phyloP scores from a whole-genome alignment of 2,113 vertebrate species.

The Camelus dromedarius region DNA sequence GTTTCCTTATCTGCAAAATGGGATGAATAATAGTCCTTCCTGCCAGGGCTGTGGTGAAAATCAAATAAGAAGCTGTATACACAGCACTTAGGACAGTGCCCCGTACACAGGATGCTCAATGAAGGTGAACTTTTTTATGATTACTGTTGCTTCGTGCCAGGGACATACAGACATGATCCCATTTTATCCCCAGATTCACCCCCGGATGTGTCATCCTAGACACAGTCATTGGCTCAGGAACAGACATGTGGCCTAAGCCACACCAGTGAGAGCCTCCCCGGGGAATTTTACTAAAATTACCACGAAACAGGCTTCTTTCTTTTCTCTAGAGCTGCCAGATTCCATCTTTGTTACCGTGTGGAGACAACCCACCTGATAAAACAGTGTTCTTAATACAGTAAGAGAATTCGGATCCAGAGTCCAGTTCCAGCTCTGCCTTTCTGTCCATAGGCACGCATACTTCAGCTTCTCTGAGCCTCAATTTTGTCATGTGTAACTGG shows the following conservation, averaged over 20 bases:
- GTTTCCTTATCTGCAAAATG: slow-evolving; percentile 33
- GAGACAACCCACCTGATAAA: neutral
- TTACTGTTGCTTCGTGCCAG: neutral
- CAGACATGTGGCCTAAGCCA: neutral
- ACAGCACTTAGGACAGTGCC: neutral
- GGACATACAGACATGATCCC: neutral
- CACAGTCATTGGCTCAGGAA: neutral
- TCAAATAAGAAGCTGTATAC: neutral
- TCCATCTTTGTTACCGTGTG: neutral
- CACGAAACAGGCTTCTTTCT: neutral
- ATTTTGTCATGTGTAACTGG: neutral
- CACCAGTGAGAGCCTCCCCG: neutral
- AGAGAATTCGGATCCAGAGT: neutral
- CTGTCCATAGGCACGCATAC: neutral
- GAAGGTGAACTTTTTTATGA: neutral
- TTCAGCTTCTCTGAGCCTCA: neutral
- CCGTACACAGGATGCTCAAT: neutral
- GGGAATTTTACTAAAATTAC: neutral
- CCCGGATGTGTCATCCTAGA: neutral
- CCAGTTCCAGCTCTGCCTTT: neutral
- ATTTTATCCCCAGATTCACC: neutral
- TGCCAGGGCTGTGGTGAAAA: neutral
- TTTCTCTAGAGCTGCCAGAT: neutral
- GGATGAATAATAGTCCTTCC: neutral
- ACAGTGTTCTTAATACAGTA: neutral